Evolutionary conservation across 2,797 vertebrate species (phyloP).

Genomic region (Anas flavirostris): DNA sequence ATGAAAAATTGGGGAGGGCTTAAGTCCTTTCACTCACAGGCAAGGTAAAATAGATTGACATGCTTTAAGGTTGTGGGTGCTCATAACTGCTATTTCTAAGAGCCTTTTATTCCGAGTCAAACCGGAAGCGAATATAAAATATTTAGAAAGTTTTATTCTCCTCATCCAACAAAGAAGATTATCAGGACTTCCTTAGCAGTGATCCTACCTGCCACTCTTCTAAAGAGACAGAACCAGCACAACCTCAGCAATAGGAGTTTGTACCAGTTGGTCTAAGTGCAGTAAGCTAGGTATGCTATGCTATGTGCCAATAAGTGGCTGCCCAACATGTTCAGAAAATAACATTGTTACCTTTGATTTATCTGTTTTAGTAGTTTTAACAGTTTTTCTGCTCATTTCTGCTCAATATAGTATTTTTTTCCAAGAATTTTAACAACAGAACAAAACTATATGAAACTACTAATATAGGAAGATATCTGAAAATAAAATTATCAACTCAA

Average conservation of each 20-base stretch:
- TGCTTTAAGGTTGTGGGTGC: conserved; percentile 17
- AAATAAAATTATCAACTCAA: not conserved
- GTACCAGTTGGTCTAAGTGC: not conserved
- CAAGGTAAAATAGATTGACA: conserved; percentile 17
- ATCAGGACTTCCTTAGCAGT: not conserved
- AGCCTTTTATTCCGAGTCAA: not conserved
- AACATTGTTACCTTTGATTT: not conserved
- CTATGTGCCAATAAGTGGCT: not conserved
- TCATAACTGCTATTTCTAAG: conserved; percentile 48
- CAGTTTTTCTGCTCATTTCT: not conserved
- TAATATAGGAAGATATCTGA: not conserved
- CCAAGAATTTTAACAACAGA: not conserved
- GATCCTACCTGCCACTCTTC: not conserved
- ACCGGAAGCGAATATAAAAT: conserved; percentile 45
- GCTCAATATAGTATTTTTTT: not conserved
- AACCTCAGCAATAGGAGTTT: not conserved
- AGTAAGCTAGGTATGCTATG: not conserved
- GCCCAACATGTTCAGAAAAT: not conserved
- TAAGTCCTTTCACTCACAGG: not conserved
- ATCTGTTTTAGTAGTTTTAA: not conserved
- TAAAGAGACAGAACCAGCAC: not conserved
- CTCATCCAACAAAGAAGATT: not conserved
- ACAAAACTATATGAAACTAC: not conserved
- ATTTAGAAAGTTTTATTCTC: conserved; percentile 32
- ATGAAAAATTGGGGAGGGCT: not conserved